Percentiles rank a stretch among this genome's conserved stretches.
Evolutionary conservation across 2,888 invertebrate species (phyloP).

Genomic region (Cephonodes hylas): DNA sequence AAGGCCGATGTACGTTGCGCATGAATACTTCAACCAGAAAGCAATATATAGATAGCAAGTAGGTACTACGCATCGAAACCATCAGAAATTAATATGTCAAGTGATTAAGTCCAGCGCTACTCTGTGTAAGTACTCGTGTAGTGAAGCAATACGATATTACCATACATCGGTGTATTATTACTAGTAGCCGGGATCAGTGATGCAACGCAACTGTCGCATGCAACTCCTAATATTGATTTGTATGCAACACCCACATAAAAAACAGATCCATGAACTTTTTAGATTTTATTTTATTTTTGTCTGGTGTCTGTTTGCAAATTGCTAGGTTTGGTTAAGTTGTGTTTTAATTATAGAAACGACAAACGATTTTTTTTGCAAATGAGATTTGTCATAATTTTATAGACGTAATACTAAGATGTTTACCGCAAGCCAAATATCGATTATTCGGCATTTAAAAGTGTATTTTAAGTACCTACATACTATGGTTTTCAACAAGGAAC

Average conservation of each 20-base stretch:
- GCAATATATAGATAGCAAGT: no score
- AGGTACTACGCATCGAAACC: no score
- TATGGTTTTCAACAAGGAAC: no score
- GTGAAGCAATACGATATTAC: background rate
- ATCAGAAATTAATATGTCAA: background rate
- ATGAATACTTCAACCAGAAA: no score
- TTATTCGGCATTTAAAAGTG: no score
- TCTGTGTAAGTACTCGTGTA: background rate
- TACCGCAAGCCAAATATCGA: no score
- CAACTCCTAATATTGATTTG: background rate
- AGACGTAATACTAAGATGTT: no score
- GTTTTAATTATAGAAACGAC: background rate
- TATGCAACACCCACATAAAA: background rate
- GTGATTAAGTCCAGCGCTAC: background rate
- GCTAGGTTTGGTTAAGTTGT: background rate
- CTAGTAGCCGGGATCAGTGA: background rate
- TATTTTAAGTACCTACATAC: no score
- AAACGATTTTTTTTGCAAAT: no score
- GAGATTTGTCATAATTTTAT: no score
- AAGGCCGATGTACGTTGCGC: no score
- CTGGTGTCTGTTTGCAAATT: background rate
- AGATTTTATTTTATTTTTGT: background rate
- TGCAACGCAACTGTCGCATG: slow-evolving; percentile 1
- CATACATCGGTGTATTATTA: background rate
- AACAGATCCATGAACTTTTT: background rate